Evolutionary conservation across 1,140 invertebrate species (phyloP), one percentile per base, ranked within the genome.

Genomic region (Drosophila orena): DNA sequence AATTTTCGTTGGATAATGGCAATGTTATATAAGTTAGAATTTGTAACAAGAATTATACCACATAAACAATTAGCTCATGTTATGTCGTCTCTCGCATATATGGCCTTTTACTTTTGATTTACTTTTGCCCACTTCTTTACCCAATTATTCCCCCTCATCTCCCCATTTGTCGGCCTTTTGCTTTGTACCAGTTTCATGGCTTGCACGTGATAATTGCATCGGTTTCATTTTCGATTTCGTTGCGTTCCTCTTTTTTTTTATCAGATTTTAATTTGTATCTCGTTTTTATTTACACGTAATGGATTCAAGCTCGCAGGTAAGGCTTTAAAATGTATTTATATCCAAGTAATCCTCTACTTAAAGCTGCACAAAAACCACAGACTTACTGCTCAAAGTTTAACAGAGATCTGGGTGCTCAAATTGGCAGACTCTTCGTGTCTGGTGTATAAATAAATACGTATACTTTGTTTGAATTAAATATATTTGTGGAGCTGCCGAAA

Each of bases 121-220:
- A 46, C 38, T 53, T 59, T 24, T 4, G 38, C 17, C n/a, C 8
- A 17, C 38, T 8, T 24, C 11, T 12, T 12, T 53, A 14, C 37
- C 37, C 37, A 5, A 30, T 30, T 30, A 30, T 30, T 30, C 37
- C 11, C 15, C 27, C 11, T 8, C 3, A 37, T 43, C 38, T 40
- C 17, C 44, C 4, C 22, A 11, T 14, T 42, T 27, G 38, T 52
- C 27, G 17, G 35, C 38, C 40, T 60, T 56, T 58, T 58, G 50
- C 35, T 65, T 62, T 73, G 77, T 55, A 73, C 65, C 73, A 89
- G 81, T 86, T 91, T 88, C 77, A 91, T 91, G 80, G 77, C 68
- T 84, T 91, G 89, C 88, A 86, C 86, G 86, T 90, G 86, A 91
- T 91, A 91, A 91, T 91, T 91, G 78, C 68, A 69, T 70, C 47